Evolutionary conservation across 64 coral and sea anemone species (phyloP).

Genomic region (Dendronephthya gigantea): DNA sequence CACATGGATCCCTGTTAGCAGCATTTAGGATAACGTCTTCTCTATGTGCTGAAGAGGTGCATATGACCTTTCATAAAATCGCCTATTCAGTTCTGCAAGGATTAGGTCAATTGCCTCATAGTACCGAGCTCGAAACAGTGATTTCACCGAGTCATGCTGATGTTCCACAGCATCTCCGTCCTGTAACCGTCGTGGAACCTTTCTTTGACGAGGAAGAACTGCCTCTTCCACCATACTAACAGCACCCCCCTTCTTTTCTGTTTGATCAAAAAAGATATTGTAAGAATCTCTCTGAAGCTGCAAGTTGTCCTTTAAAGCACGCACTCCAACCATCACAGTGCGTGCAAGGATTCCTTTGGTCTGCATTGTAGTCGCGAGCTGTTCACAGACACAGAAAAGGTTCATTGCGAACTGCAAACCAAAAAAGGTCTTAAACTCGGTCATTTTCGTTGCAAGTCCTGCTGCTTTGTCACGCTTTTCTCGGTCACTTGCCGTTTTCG

Average conservation of each 20-base stretch:
- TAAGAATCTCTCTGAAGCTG: not conserved
- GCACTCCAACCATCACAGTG: slow-evolving; percentile 7
- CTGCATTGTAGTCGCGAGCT: not conserved
- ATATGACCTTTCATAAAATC: too few relatives aligned
- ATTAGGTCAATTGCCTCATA: slow-evolving; percentile 27
- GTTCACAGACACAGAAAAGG: too few relatives aligned
- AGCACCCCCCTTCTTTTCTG: not conserved
- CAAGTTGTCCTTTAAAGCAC: slow-evolving; percentile 6
- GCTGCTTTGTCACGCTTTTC: not conserved
- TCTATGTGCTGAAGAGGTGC: slow-evolving; percentile 18
- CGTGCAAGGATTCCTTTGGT: not conserved
- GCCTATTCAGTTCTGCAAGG: too few relatives aligned
- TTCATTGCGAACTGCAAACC: not conserved
- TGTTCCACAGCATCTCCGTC: slow-evolving; percentile 17
- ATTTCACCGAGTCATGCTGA: slow-evolving; percentile 27
- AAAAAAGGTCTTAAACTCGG: not conserved
- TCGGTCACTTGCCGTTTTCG: not conserved
- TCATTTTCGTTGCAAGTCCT: not conserved
- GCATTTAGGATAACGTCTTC: slow-evolving; percentile 6
- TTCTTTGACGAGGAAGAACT: not conserved
- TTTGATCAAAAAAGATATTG: not conserved
- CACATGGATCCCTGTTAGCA: not conserved
- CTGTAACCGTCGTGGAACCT: slow-evolving; percentile 23
- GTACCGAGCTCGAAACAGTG: slow-evolving; percentile 8
- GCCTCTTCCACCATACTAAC: not conserved